phyloP scores from a whole-genome alignment of 92 coral and sea anemone genomes.

The Phenganax stokvisi region DNA sequence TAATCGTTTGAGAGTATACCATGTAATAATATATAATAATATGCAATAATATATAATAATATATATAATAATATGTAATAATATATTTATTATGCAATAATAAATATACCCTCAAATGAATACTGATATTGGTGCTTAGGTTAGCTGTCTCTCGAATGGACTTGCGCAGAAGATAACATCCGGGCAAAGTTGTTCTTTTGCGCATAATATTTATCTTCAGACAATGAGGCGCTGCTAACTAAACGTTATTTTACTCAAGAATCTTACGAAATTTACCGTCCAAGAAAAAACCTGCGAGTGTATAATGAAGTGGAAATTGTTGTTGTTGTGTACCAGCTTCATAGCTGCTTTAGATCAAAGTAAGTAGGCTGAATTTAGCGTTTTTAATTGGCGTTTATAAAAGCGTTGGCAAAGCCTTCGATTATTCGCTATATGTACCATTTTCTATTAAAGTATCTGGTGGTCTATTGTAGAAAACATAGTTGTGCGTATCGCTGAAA shows the following conservation, averaged over 20 bases:
- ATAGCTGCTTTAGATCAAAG: neutral
- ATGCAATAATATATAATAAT: no score
- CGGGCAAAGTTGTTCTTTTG: conserved; percentile 15
- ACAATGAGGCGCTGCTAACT: neutral
- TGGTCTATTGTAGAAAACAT: neutral
- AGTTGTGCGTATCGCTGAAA: neutral
- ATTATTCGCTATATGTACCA: neutral
- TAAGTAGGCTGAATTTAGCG: conserved; percentile 15
- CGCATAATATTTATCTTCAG: neutral
- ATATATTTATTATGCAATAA: no score
- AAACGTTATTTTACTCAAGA: neutral
- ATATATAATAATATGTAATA: no score
- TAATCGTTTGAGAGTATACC: no score
- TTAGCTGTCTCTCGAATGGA: neutral
- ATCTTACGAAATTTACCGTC: neutral
- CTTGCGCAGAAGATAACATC: conserved; percentile 24
- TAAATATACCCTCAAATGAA: neutral
- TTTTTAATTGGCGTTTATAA: neutral
- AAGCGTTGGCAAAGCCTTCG: neutral
- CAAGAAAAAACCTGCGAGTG: neutral
- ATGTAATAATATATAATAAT: no score
- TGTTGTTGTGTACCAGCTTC: neutral
- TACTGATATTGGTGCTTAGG: neutral
- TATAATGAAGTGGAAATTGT: neutral
- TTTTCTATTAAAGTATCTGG: neutral